Base-by-base conservation (phyloP, 2,113 vertebrate genomes). In the Eonycteris spelaea region DNA sequence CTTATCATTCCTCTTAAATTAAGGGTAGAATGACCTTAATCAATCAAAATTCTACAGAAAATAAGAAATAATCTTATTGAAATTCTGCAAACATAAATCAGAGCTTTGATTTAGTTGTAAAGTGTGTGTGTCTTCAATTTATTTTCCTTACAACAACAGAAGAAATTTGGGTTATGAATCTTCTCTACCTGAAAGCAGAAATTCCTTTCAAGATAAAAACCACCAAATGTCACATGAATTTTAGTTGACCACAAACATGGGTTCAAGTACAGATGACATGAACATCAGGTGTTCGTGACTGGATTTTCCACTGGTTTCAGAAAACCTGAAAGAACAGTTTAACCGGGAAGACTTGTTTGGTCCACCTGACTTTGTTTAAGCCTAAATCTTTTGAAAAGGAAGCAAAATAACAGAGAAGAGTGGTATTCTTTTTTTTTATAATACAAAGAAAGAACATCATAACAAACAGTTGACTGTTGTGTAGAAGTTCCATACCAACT, bases 1-100 rank as follows among this genome's bases (percentile, higher is more conserved):
- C 94, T 97, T 93, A 94, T 97, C 95, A 38, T 79, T 98, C 88
- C 87, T 94, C 71, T 94, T 96, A 89, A 97, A 96, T 95, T 97
- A 89, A 68, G 84, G 78, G 83, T n/a, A 92, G 92, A 28, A 63
- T 14, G 94, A 97, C 93, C 83, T 95, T 98, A 95, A 93, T 45
- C 68, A 89, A 2, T 96, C 33, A 97, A 95, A 96, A 88, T 91
- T 95, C 89, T 96, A 51, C 6, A 16, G 0, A 43, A 87, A 96
- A 59, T 78, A 74, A 95, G 75, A 89, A 89, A 88, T 75, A 93
- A 38, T 65, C 80, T 78, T 82, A 94, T 24, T 67, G 65, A 95
- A 40, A 80, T 83, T 88, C 33, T 93, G 24, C 21, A 94, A 86
- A 92, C 13, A 63, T 28, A 93, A 67, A 38, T 88, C 35, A 73